These are phyloP conservation scores for Zosterops hypoxanthus DNA, from an alignment of 2,113 vertebrate genomes.

Conservation along the genomic window DNA sequence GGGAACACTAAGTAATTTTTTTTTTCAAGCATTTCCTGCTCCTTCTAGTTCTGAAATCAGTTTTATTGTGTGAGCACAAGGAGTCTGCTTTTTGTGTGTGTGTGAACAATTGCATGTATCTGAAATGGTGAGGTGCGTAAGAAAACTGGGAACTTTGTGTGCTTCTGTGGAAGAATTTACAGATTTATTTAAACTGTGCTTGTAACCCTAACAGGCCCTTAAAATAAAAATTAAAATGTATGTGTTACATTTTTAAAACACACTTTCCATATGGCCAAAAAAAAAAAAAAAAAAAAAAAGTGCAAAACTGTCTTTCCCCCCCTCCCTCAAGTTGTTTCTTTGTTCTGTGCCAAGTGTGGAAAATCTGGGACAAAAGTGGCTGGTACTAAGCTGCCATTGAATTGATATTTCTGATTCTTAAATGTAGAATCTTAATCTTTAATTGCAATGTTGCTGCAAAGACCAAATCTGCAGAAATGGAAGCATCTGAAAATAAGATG, in stretches of 20 bases:
- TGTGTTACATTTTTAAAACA: background rate
- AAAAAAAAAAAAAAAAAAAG: background rate
- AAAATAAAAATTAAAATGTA: background rate
- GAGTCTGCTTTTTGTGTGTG: background rate
- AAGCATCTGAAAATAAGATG: conserved; percentile 26
- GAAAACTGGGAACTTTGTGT: background rate
- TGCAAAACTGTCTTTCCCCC: background rate
- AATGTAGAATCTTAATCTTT: background rate
- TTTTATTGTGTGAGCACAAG: background rate
- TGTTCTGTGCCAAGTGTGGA: background rate
- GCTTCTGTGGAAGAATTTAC: background rate
- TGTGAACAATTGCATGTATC: background rate
- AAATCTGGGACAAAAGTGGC: background rate
- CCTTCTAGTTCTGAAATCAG: background rate
- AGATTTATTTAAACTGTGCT: conserved; percentile 32
- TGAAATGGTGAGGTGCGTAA: background rate
- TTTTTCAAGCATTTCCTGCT: background rate
- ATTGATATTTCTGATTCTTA: background rate
- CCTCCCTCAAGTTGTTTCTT: background rate
- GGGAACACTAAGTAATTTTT: background rate
- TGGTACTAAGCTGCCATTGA: background rate
- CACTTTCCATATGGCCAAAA: background rate
- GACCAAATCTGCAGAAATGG: conserved; percentile 54
- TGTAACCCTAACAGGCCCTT: background rate
- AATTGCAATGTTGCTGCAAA: conserved; percentile 56